Conservation (phyloP, 2,888 invertebrate species). For the Yponomeuta plumbellus region DNA sequence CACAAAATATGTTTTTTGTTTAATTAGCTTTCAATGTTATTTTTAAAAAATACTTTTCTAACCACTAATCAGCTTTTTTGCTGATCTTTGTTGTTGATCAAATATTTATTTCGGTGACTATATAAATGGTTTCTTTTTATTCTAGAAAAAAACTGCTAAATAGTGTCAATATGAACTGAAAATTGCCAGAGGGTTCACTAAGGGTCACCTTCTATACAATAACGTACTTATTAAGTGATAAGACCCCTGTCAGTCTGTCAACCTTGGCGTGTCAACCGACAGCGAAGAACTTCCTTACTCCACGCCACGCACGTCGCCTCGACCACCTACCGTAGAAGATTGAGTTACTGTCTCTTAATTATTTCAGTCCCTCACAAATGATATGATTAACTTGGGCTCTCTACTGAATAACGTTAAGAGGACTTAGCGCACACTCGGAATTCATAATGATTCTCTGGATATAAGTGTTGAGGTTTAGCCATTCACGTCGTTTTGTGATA, state of each 20-base stretch:
- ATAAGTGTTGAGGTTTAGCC: neutral
- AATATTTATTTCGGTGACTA: no score
- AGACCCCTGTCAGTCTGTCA: neutral
- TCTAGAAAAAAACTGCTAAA: neutral
- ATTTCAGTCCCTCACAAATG: neutral
- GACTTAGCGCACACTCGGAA: constrained; percentile 1
- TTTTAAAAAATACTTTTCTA: no score
- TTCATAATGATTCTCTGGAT: neutral
- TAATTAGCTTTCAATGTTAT: no score
- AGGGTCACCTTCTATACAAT: neutral
- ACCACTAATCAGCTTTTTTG: no score
- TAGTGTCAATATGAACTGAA: neutral
- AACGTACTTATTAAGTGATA: neutral
- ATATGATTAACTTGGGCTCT: constrained; percentile 12
- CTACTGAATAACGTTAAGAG: constrained; percentile 15
- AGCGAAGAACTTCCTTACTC: neutral
- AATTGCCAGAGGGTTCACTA: no score
- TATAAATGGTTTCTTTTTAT: neutral
- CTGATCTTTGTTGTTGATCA: no score
- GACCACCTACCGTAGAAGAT: neutral
- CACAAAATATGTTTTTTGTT: no score
- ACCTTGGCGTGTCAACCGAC: neutral
- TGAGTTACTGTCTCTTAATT: constrained; percentile 1
- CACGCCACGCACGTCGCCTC: neutral
- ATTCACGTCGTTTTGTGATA: neutral